Evolutionary conservation across 2,888 invertebrate genomes (phyloP), one percentile per base, ranked within the genome.

Genomic region (Peribatodes rhomboidaria): DNA sequence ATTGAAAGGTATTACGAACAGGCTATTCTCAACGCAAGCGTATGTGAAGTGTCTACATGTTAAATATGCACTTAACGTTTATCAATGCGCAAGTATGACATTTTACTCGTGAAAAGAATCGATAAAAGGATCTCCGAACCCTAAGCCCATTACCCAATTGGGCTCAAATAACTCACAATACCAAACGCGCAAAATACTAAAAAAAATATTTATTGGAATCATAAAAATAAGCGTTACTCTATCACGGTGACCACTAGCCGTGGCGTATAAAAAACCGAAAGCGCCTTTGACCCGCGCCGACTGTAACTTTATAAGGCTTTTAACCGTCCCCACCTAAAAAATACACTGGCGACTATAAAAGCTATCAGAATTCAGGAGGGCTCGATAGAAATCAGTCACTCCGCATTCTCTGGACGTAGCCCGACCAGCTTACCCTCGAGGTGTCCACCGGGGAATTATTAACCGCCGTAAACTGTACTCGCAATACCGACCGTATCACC

Each of bases 361-460:
- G 70, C 74, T 70, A 80, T 81, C 76, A 70, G 74, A 72, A 75
- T 75, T 76, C 72, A 73, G 74, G 71, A 65, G 71, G 66, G 64
- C 72, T 66, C 75, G 73, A 78, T 79, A 79, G 77, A 81, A 79
- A 81, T 82, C 81, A 78, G 80, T 81, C 82, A 81, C 79, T 78
- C 74, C 65, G 72, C 74, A 76, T 72, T 76, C 82, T 74, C 81
- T 75, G 66, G 70, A 75, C 77, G 79, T 72, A 76, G 72, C 78
- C 81, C 22, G 80, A 80, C 82, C 80, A 79, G 78, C 81, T 82
- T 79, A 80, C 78, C 75, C 79, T 68, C 68, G 70, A 74, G 77
- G 78, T 75, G 74, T 74, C 80, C 76, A 77, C 75, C 77, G 70
- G 63, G 73, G 81, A 82, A 82, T 82, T 83, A 83, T 81, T 82